A percentile compares a stretch with the other conserved stretches of the same genome.
phyloP scores from a whole-genome alignment of 2,113 vertebrate genomes.

The Echinops telfairi region DNA sequence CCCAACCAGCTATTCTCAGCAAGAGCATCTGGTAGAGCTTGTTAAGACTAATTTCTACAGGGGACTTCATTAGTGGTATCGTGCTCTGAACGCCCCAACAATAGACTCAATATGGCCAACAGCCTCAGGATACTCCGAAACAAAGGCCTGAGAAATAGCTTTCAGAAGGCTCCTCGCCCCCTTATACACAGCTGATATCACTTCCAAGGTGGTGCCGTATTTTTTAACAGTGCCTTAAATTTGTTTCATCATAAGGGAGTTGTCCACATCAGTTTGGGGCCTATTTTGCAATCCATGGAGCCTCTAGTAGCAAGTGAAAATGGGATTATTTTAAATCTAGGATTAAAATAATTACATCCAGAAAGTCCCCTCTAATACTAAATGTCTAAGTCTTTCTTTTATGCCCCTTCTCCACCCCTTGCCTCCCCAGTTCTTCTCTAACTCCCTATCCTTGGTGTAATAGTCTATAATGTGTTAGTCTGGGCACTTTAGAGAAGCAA shows the following conservation, averaged over 20 bases:
- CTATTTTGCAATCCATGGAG: constrained; percentile 38
- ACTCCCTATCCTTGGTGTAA: neutral
- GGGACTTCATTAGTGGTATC: constrained; percentile 64
- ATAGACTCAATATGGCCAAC: constrained; percentile 28
- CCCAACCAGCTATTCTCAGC: constrained; percentile 37
- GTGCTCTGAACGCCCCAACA: constrained; percentile 26
- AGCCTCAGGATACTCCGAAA: neutral
- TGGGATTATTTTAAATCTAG: constrained; percentile 10
- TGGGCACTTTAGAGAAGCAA: too few species aligned
- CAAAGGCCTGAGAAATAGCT: neutral
- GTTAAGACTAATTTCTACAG: constrained; percentile 47
- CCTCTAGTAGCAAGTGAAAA: constrained; percentile 51
- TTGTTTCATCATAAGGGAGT: constrained; percentile 37
- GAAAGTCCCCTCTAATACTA: constrained; percentile 30
- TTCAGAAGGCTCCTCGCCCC: neutral
- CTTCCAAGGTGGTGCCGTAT: neutral
- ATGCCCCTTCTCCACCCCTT: neutral
- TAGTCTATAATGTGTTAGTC: too few species aligned
- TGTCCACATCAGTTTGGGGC: constrained; percentile 59
- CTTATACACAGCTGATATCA: neutral
- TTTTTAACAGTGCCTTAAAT: constrained; percentile 41
- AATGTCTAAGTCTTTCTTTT: constrained; percentile 7
- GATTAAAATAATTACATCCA: constrained; percentile 58
- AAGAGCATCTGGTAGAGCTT: constrained; percentile 58
- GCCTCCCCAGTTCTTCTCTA: neutral